A percentile compares a stretch with the other conserved stretches of the same genome.
phyloP scores from a whole-genome alignment of 2,888 invertebrate species.

The Acleris cristana region DNA sequence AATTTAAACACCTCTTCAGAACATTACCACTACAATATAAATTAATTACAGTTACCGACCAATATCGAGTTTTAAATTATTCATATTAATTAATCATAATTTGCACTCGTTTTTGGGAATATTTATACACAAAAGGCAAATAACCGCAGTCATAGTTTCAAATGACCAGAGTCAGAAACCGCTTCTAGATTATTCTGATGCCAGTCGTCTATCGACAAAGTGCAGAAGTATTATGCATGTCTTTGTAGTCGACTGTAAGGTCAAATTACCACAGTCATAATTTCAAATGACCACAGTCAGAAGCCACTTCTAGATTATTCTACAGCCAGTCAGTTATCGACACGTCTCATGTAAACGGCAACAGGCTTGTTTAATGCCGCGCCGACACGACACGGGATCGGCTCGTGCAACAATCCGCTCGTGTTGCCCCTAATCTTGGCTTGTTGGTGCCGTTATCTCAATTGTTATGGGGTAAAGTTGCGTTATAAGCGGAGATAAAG shows the following conservation, averaged over 20 bases:
- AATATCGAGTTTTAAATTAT: too few relatives aligned
- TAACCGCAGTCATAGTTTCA: too few relatives aligned
- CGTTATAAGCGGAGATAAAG: not conserved
- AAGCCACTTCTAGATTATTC: conserved; percentile 5
- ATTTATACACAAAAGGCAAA: too few relatives aligned
- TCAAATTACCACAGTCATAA: too few relatives aligned
- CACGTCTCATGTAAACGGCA: conserved; percentile 18
- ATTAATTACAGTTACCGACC: too few relatives aligned
- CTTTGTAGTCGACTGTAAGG: too few relatives aligned
- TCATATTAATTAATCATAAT: too few relatives aligned
- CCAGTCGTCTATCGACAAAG: conserved; percentile 2
- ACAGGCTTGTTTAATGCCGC: conserved; percentile 8
- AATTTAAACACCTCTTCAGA: too few relatives aligned
- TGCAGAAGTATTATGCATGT: too few relatives aligned
- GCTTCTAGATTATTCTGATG: conserved; percentile 2
- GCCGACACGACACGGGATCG: conserved; percentile 10
- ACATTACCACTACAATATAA: too few relatives aligned
- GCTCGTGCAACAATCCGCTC: not conserved
- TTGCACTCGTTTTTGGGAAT: too few relatives aligned
- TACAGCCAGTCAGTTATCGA: conserved; percentile 11
- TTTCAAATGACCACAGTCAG: too few relatives aligned
- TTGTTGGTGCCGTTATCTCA: conserved; percentile 13
- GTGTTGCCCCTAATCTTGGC: conserved; percentile 4
- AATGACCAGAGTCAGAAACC: not conserved
- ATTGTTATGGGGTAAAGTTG: not conserved